Conservation (phyloP, 2,113 vertebrate species). For the Nothobranchius furzeri region DNA sequence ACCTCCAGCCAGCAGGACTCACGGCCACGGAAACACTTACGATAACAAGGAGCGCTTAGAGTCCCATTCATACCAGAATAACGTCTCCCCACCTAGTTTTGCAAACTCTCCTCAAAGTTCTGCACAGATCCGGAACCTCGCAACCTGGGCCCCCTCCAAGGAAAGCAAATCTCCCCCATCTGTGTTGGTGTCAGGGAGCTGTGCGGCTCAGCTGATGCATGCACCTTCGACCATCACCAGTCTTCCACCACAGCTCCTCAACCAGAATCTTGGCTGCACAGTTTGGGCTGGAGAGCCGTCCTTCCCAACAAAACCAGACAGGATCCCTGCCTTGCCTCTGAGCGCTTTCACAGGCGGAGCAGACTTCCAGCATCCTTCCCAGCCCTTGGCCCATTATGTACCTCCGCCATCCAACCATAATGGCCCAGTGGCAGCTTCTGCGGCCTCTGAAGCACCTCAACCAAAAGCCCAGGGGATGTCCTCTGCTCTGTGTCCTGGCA, state of each 20-base stretch:
- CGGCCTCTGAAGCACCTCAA: constrained; percentile 34
- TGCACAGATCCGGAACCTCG: constrained; percentile 25
- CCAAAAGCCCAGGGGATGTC: constrained; percentile 32
- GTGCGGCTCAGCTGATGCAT: constrained; percentile 45
- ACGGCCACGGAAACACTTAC: constrained; percentile 73
- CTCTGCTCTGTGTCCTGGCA: constrained; percentile 14
- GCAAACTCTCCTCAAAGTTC: constrained; percentile 35
- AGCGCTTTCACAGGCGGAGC: constrained; percentile 65
- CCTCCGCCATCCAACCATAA: constrained; percentile 50
- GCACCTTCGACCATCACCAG: constrained; percentile 60
- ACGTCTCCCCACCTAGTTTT: constrained; percentile 40
- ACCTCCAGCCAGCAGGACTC: constrained; percentile 42
- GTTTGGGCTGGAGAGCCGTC: constrained; percentile 34
- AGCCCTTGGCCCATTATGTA: constrained; percentile 31
- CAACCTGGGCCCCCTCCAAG: constrained; percentile 59
- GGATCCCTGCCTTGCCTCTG: constrained; percentile 54
- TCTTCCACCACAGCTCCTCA: constrained; percentile 34
- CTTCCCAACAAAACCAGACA: constrained; percentile 38
- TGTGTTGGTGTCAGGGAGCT: constrained; percentile 30
- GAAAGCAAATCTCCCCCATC: constrained; percentile 44
- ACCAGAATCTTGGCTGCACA: constrained; percentile 34
- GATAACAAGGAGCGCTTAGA: constrained; percentile 66
- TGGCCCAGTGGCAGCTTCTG: constrained; percentile 41
- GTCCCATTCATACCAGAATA: constrained; percentile 51
- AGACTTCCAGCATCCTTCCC: constrained; percentile 38